Conservation (phyloP, 2,888 invertebrate genomes). For the Luffia ferchaultella region DNA sequence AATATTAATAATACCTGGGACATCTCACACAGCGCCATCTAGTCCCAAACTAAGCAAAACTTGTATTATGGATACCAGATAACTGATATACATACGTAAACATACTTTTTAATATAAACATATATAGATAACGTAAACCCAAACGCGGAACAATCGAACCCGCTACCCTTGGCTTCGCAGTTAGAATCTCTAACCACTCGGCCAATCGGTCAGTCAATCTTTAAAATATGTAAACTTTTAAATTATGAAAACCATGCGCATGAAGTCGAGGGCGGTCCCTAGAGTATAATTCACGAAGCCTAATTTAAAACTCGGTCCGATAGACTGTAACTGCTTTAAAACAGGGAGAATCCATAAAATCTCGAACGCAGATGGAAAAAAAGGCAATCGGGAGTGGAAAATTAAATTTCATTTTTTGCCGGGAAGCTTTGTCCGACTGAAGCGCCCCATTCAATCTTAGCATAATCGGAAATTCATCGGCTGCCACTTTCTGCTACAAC, state of each 20-base stretch:
- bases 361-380: background rate
- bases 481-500: slow-evolving; percentile 28
- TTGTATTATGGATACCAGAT: too few species aligned
- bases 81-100: too few species aligned
- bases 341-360: background rate
- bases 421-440: slow-evolving; percentile 24
- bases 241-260: background rate
- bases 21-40: too few species aligned
- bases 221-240: background rate
- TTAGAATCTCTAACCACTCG: background rate
- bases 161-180: background rate
- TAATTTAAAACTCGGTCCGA: background rate
- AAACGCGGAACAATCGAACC: too few species aligned
- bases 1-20: too few species aligned
- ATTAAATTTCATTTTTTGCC: slow-evolving; percentile 34
- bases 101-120: too few species aligned
- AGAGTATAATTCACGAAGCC: background rate
- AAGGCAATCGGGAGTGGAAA: slow-evolving; percentile 21
- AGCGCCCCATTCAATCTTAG: slow-evolving; percentile 20
- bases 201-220: background rate
- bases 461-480: slow-evolving; percentile 42
- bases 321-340: background rate
- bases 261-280: background rate
- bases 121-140: too few species aligned
- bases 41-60: too few species aligned